Evolutionary conservation across 2,797 vertebrate genomes (phyloP).

Genomic region (Acanthopagrus latus): DNA sequence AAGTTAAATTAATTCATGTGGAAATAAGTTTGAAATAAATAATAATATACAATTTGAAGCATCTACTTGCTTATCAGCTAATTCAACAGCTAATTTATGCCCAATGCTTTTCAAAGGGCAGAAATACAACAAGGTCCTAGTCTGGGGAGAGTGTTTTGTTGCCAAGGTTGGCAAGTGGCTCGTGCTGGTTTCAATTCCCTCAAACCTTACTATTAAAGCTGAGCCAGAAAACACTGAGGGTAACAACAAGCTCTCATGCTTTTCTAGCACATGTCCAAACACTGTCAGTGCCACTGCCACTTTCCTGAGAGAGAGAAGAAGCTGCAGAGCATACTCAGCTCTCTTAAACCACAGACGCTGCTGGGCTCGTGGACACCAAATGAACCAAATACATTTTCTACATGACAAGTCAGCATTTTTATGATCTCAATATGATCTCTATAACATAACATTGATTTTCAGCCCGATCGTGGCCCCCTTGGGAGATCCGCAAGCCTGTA

Average conservation of each 20-base stretch:
- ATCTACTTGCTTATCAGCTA: constrained; percentile 16
- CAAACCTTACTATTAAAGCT: constrained; percentile 32
- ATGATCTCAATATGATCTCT: background rate
- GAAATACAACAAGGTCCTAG: constrained; percentile 29
- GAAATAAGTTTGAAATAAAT: background rate
- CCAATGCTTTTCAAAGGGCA: constrained; percentile 17
- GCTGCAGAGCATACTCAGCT: background rate
- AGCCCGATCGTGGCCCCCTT: too few species aligned
- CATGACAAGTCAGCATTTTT: background rate
- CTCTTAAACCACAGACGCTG: background rate
- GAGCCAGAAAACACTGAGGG: constrained; percentile 39
- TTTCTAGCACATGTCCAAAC: constrained; percentile 33
- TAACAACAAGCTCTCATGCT: constrained; percentile 24
- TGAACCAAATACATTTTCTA: background rate
- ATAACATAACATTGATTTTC: background rate
- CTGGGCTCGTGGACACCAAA: background rate
- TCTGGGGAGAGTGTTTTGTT: constrained; percentile 18
- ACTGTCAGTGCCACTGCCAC: constrained; percentile 1
- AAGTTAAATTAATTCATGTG: background rate
- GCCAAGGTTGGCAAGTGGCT: constrained; percentile 35
- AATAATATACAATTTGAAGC: background rate
- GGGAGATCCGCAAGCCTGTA: background rate
- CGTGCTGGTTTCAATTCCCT: constrained; percentile 44
- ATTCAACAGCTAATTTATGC: constrained; percentile 28
- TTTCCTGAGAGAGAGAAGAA: constrained; percentile 22